Base-by-base conservation (phyloP, 2,113 vertebrate species). In the Mirza zaza region DNA sequence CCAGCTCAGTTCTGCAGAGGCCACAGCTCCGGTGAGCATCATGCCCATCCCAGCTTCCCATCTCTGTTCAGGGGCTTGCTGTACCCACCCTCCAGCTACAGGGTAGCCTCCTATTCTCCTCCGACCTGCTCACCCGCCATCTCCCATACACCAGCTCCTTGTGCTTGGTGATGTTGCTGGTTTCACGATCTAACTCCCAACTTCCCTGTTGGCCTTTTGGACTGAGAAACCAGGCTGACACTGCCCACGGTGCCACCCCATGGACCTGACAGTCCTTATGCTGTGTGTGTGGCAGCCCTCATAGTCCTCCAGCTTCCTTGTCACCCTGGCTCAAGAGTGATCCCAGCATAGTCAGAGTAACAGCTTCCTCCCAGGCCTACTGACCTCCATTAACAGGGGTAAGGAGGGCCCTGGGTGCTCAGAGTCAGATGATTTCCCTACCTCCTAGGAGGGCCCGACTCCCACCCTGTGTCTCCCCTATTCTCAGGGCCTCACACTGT, bases 11-110 rank as follows among this genome's bases (percentile, higher is more conserved):
- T 75, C 20, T 39, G 68, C 42, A 42, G 21, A 68, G 39, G 42
- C 5, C 34, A 5, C 17, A 20, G 45, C 18, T 7, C 45, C 4
- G 5, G 18, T 57, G 15, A 84, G 29, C 3, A 0, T 5, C 59
- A 1, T 39, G 23, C 9, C 8, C 25, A 1, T 25, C 8, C 13
- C 6, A 4, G 57, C 36, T 1, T 61, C 71, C 4, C 0, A 0
- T 70, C 39, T 70, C 34, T 6, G 2, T 14, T 11, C 32, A 34
- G 36, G 21, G 48, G 1, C 21, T 7, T 1, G 3, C 70, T 59
- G 39, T 27, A 42, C 3, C 42, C 11, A 52, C 34, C 27, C 12
- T 1, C 1, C 17, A 59, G 73, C 4, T 42, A 7, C 10, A 57
- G 36, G 9, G 32, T 1, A 86, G 18, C 61, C 36, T 80, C 57